phyloP scores from a whole-genome alignment of 2,797 vertebrate species.

The Psittacula echo region DNA sequence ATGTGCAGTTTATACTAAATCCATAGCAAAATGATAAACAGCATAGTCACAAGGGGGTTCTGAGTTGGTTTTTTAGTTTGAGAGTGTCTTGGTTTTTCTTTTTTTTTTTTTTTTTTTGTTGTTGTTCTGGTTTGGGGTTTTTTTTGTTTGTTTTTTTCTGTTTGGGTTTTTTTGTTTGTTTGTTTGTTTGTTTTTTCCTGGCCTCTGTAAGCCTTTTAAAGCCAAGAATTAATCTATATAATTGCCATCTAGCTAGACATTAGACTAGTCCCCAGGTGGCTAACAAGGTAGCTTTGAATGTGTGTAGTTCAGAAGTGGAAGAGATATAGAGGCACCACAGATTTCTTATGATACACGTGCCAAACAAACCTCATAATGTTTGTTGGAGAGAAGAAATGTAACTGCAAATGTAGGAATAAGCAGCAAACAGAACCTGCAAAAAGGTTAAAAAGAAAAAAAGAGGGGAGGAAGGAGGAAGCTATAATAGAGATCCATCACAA shows the following conservation, averaged over 20 bases:
- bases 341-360: neutral
- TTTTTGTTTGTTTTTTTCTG: neutral
- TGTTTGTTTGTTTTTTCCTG: too few species aligned
- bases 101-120: too few species aligned
- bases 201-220: neutral
- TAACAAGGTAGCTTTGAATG: neutral
- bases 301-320: neutral
- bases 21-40: neutral
- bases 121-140: too few species aligned
- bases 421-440: neutral
- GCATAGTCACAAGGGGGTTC: neutral
- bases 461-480: neutral
- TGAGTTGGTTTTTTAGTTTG: neutral
- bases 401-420: neutral
- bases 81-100: neutral
- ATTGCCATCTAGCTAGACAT: neutral
- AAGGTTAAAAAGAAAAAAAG: neutral
- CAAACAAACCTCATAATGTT: neutral
- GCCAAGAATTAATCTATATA: neutral
- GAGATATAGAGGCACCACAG: neutral
- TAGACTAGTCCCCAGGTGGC: neutral
- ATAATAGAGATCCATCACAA: neutral
- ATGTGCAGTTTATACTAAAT: neutral
- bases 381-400: neutral
- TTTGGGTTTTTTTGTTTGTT: too few species aligned